These are phyloP conservation scores for Rhinopomastus cyanomelas DNA, from an alignment of 2,113 vertebrate species.

Conservation along the genomic window DNA sequence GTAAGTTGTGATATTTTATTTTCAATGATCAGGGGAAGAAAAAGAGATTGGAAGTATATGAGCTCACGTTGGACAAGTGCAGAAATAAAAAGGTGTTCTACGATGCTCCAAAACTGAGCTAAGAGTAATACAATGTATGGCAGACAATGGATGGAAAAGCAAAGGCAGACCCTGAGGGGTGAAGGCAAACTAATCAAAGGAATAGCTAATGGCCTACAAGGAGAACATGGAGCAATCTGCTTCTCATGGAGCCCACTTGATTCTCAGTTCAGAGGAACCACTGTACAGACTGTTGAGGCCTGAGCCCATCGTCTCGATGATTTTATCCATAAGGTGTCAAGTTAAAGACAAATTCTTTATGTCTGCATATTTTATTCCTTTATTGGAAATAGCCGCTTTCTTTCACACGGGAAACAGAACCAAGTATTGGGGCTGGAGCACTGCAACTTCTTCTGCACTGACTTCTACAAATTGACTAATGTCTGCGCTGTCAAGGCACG, in stretches of 20 bases:
- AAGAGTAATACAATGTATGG: background rate
- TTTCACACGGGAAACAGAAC: background rate
- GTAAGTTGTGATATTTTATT: conserved; percentile 5
- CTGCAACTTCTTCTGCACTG: background rate
- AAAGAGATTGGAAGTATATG: background rate
- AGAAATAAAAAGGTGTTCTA: conserved; percentile 28
- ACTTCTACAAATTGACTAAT: background rate
- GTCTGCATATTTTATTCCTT: background rate
- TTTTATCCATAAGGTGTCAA: conserved; percentile 17
- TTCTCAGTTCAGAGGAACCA: background rate
- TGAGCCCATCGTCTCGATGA: background rate
- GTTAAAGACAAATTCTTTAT: background rate
- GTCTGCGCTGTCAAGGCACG: background rate
- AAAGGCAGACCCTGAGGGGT: background rate
- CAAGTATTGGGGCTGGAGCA: background rate
- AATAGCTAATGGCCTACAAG: conserved; percentile 37
- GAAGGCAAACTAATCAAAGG: conserved; percentile 39
- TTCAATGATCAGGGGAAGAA: background rate
- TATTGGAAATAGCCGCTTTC: background rate
- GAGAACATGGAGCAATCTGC: background rate
- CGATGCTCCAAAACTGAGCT: conserved; percentile 7
- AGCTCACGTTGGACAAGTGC: conserved; percentile 9
- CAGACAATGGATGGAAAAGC: background rate
- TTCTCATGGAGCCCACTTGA: background rate
- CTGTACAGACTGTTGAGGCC: background rate